These are phyloP conservation scores for Sepiola atlantica DNA, from an alignment of 2,888 invertebrate genomes.

Conservation along the genomic window DNA sequence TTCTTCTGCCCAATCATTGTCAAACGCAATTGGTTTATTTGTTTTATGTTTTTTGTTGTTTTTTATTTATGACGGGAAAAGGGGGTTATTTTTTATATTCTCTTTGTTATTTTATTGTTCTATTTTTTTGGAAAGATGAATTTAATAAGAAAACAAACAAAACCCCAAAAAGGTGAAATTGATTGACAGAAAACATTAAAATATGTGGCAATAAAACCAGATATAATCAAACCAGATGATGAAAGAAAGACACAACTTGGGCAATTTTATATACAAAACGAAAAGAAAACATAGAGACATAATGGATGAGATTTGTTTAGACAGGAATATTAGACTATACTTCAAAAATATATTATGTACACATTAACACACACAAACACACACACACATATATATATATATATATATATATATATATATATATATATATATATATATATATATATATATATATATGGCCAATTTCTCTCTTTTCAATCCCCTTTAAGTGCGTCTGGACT, in stretches of 20 bases:
- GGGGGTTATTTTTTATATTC: neutral
- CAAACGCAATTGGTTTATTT: neutral
- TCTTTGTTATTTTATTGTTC: neutral
- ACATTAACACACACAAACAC: no score
- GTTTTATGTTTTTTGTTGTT: neutral
- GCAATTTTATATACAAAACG: neutral
- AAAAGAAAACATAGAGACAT: neutral
- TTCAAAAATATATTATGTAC: no score
- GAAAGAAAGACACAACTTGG: neutral
- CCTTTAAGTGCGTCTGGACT: no score
- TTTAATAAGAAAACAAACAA: neutral
- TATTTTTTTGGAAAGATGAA: neutral
- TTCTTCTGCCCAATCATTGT: neutral
- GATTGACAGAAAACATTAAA: neutral
- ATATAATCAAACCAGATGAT: neutral
- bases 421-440: no score
- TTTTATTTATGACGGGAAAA: no score
- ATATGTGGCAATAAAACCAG: constrained; percentile 20
- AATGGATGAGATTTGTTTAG: no score
- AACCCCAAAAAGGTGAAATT: neutral
- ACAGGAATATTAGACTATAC: neutral
- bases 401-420: no score
- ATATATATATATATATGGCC: neutral
- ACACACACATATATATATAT: no score
- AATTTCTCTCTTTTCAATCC: no score